Conservation (phyloP, 2,797 vertebrate genomes). For the Pangasius larnaudii region DNA sequence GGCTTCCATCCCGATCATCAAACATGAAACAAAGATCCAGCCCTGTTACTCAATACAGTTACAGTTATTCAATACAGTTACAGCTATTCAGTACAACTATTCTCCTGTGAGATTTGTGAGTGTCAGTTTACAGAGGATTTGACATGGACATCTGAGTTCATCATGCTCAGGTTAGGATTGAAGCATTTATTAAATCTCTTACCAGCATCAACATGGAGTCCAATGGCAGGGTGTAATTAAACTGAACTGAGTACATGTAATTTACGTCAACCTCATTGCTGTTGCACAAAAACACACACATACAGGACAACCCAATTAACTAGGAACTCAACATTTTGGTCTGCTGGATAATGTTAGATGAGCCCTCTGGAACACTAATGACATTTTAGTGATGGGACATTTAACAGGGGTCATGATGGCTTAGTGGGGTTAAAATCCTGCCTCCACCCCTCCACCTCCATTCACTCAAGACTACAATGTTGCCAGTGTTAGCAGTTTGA, state of each 20-base stretch:
- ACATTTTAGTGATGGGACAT: neutral
- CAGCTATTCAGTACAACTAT: neutral
- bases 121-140: neutral
- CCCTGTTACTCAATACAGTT: neutral
- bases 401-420: neutral
- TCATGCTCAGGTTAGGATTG: neutral
- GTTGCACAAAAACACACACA: neutral
- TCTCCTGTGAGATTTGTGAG: neutral
- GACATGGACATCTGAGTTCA: neutral
- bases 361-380: neutral
- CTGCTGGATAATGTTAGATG: neutral
- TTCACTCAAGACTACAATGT: neutral
- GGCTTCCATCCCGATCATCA: neutral
- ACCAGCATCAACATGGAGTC: neutral
- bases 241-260: neutral
- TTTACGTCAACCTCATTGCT: neutral
- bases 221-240: neutral
- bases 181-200: constrained; percentile 1
- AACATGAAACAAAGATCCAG: neutral
- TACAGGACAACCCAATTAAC: neutral
- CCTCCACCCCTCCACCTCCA: too few relatives aligned
- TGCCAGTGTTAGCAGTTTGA: neutral
- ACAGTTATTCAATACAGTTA: neutral
- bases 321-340: neutral
- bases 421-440: too few relatives aligned